A percentile compares a stretch with the other conserved stretches of the same genome.
Conservation (phyloP, 2,113 vertebrate genomes). For the Anarhynchus alexandrinus region DNA sequence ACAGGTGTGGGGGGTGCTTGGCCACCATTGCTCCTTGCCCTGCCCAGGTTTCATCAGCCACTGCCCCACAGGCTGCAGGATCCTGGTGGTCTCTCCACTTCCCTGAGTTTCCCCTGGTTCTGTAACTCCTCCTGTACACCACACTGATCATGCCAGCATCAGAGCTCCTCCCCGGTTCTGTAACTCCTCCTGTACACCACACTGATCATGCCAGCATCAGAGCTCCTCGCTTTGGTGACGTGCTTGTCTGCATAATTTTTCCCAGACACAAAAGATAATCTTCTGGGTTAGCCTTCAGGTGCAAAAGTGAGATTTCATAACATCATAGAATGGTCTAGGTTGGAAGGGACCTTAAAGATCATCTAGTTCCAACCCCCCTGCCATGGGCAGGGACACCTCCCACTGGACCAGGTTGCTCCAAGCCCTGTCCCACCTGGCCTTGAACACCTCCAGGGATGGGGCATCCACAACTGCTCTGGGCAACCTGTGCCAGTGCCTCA, state of each 20-base stretch:
- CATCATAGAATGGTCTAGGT: background rate
- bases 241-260: background rate
- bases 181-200: accelerated
- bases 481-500: background rate
- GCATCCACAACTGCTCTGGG: background rate
- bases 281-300: background rate
- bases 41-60: accelerated
- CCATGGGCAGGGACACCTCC: background rate
- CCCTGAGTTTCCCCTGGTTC: background rate
- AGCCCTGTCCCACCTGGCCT: background rate
- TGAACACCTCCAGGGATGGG: background rate
- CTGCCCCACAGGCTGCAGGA: accelerated
- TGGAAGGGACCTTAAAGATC: background rate
- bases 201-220: accelerated
- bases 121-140: accelerated
- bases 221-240: accelerated
- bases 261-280: background rate
- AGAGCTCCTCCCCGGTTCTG: background rate
- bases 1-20: background rate
- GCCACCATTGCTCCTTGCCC: background rate
- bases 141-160: accelerated
- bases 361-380: background rate
- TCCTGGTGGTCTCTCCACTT: accelerated
- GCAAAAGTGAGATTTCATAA: background rate
- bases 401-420: background rate